A percentile compares a stretch with the other conserved stretches of the same genome.
phyloP scores from a whole-genome alignment of 1,140 invertebrate genomes.

The Mercenaria mercenaria region DNA sequence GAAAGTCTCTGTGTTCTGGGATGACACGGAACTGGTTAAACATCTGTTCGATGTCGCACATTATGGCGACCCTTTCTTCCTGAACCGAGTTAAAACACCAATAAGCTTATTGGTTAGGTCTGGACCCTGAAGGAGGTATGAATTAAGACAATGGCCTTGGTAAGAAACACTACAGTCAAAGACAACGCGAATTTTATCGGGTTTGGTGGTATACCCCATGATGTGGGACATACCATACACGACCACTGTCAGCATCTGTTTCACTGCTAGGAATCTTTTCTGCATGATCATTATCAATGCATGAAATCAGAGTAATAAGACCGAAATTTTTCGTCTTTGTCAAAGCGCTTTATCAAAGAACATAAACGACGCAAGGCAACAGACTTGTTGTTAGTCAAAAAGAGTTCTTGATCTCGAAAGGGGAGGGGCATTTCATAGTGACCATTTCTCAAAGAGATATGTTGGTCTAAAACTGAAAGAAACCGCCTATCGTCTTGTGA shows the following conservation, averaged over 20 bases:
- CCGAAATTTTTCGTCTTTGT: background rate
- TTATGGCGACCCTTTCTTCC: slow-evolving; percentile 59
- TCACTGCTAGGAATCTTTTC: slow-evolving; percentile 42
- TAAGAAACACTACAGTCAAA: slow-evolving; percentile 73
- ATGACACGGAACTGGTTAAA: slow-evolving; percentile 41
- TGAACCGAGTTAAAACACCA: slow-evolving; percentile 52
- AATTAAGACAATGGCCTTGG: slow-evolving; percentile 67
- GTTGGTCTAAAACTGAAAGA: background rate
- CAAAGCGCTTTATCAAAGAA: background rate
- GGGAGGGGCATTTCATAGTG: background rate
- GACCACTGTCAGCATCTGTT: background rate
- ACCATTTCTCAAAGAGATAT: background rate
- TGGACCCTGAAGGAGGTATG: slow-evolving; percentile 67
- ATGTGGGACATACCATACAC: slow-evolving; percentile 71
- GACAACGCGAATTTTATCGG: slow-evolving; percentile 69
- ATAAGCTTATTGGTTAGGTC: slow-evolving; percentile 69
- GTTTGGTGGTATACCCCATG: slow-evolving; percentile 68
- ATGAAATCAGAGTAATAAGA: slow-evolving; percentile 14
- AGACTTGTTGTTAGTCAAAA: slow-evolving; percentile 35
- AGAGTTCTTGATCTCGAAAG: background rate
- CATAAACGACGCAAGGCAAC: slow-evolving; percentile 24
- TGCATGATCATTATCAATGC: slow-evolving; percentile 26
- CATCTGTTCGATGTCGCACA: slow-evolving; percentile 68
- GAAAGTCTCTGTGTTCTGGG: no score
- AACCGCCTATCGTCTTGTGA: background rate